A percentile compares a stretch with the other conserved stretches of the same genome.
These are phyloP conservation scores for Neosilurus mollespiculum DNA, from an alignment of 2,797 vertebrate species.

Conservation along the genomic window DNA sequence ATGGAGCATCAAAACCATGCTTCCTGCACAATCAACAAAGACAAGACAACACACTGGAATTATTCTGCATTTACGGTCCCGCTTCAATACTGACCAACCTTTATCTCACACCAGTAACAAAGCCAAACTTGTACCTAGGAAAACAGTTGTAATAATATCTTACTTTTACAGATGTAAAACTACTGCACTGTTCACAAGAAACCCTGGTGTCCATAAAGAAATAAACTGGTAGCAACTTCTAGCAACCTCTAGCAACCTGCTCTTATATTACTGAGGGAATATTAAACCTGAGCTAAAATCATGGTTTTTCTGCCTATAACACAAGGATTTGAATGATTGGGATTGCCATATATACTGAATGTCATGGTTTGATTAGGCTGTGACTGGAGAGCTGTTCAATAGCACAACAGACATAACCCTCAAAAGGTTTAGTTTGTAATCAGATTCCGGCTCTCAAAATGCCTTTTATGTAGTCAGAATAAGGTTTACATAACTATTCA, in stretches of 20 bases:
- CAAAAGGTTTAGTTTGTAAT: not conserved
- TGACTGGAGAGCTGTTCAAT: not conserved
- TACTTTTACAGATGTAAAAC: not conserved
- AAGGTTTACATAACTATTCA: not conserved
- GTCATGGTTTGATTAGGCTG: not conserved
- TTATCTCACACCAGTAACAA: not conserved
- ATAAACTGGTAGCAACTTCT: not conserved
- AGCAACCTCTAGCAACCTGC: not conserved
- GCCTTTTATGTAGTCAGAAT: not conserved
- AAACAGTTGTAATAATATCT: not conserved
- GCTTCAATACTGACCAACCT: not conserved
- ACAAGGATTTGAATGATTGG: not conserved
- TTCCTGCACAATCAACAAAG: not conserved
- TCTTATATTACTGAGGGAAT: not conserved
- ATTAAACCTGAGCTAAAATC: not conserved
- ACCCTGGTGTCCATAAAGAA: conserved; percentile 2
- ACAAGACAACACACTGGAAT: conserved; percentile 8
- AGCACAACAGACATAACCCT: not conserved
- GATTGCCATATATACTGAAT: not conserved
- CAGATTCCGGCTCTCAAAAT: not conserved
- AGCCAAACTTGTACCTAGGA: not conserved
- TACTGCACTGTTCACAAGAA: not conserved
- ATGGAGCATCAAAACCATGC: not conserved
- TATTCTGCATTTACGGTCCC: not conserved
- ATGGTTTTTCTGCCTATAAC: not conserved